phyloP scores from a whole-genome alignment of 2,888 invertebrate species.

The Bombylius major region DNA sequence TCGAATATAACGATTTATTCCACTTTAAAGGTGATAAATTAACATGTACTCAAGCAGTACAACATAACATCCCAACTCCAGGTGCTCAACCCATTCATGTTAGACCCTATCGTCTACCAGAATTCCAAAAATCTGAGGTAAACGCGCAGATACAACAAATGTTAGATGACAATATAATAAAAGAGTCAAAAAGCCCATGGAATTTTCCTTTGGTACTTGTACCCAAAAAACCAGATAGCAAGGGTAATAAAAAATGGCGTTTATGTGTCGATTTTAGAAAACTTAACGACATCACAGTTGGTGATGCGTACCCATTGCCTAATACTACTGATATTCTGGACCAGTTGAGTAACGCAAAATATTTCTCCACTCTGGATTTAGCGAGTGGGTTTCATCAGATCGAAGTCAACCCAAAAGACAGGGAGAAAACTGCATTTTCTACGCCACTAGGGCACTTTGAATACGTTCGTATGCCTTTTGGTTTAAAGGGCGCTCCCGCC shows the following conservation, averaged over 20 bases:
- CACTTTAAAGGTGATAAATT: no score
- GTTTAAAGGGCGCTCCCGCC: constrained; percentile 14
- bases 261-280: not conserved
- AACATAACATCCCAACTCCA: not conserved
- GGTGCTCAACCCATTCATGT: not conserved
- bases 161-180: no score
- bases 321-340: not conserved
- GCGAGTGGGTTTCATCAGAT: not conserved
- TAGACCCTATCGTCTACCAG: not conserved
- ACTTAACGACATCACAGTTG: not conserved
- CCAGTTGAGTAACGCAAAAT: not conserved
- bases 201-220: not conserved
- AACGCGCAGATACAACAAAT: no score
- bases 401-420: not conserved
- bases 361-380: not conserved
- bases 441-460: no score
- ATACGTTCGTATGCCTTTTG: constrained; percentile 25
- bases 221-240: not conserved
- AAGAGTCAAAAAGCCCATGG: not conserved
- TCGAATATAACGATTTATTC: not conserved
- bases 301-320: not conserved
- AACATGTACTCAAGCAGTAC: no score
- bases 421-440: not conserved
- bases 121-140: no score
- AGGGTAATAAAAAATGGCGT: not conserved